phyloP scores from a whole-genome alignment of 2,797 vertebrate genomes.

The Okamejei kenojei region DNA sequence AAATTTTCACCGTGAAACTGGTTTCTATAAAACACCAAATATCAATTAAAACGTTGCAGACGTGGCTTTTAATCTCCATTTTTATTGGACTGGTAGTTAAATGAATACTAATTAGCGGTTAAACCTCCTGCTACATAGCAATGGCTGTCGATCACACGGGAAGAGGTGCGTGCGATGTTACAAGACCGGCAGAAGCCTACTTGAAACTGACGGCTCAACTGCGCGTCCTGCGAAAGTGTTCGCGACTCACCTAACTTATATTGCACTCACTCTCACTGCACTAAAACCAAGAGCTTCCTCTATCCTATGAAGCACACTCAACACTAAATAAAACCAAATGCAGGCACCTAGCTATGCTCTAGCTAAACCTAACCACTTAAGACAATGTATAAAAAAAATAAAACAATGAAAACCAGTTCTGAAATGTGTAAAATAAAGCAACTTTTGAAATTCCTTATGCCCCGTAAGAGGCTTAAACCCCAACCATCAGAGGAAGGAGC shows the following conservation, averaged over 20 bases:
- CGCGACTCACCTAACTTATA: not conserved
- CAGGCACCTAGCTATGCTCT: not conserved
- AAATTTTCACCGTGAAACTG: slow-evolving; percentile 26
- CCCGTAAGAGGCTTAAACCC: not conserved
- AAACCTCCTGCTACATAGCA: not conserved
- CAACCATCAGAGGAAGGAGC: not conserved
- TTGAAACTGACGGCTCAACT: not conserved
- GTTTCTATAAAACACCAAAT: slow-evolving; percentile 36
- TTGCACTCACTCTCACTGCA: not conserved
- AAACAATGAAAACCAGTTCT: slow-evolving; percentile 16
- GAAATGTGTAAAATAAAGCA: slow-evolving; percentile 33
- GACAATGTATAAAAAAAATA: not conserved
- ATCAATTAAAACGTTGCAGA: slow-evolving; percentile 26
- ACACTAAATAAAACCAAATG: slow-evolving; percentile 6
- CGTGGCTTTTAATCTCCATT: not conserved
- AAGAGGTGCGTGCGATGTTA: not conserved
- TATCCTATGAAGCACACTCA: not conserved
- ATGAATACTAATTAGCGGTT: not conserved
- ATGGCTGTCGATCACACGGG: not conserved
- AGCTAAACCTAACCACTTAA: slow-evolving; percentile 9
- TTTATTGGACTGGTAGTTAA: slow-evolving; percentile 20
- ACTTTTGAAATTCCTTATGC: not conserved
- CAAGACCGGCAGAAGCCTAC: not conserved
- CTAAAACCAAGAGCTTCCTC: slow-evolving; percentile 20
- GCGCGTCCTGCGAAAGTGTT: not conserved